A percentile compares a stretch with the other conserved stretches of the same genome.
These are phyloP conservation scores for Glaucomys volans DNA, from an alignment of 2,113 vertebrate species.

Conservation along the genomic window DNA sequence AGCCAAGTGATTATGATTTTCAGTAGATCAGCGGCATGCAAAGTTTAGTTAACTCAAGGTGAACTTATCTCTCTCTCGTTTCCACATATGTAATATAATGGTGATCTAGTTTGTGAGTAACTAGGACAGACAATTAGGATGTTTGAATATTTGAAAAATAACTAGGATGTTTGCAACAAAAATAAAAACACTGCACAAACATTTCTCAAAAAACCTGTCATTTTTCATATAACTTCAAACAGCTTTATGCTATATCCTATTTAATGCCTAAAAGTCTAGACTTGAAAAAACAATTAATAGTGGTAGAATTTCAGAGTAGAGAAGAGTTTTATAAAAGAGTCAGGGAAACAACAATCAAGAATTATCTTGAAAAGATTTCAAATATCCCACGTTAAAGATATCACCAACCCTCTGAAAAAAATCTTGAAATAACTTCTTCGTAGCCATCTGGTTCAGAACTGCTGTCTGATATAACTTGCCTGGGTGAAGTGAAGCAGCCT, in stretches of 20 bases:
- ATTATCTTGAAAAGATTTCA: conserved; percentile 53
- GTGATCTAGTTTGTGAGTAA: neutral
- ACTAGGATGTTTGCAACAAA: conserved; percentile 7
- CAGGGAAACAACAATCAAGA: conserved; percentile 41
- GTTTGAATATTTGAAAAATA: neutral
- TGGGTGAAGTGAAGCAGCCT: neutral
- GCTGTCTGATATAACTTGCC: conserved; percentile 23
- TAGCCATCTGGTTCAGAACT: conserved; percentile 50
- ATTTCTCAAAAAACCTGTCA: conserved; percentile 19
- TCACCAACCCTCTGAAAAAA: neutral
- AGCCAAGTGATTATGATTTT: conserved; percentile 45
- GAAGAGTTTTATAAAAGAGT: conserved; percentile 61
- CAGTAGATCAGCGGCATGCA: neutral
- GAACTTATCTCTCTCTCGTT: conserved; percentile 29
- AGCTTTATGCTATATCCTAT: neutral
- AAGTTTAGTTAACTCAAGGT: conserved; percentile 16
- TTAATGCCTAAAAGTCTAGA: conserved; percentile 1
- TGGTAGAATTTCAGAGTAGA: conserved; percentile 42
- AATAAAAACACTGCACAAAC: conserved; percentile 33
- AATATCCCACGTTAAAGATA: conserved; percentile 27
- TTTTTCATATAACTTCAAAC: conserved; percentile 54
- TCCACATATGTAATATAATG: neutral
- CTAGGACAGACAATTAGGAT: conserved; percentile 38
- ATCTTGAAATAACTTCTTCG: conserved; percentile 57
- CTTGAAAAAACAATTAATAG: neutral